Conservation (phyloP, 2,888 invertebrate species). For the Lycia hirtaria region DNA sequence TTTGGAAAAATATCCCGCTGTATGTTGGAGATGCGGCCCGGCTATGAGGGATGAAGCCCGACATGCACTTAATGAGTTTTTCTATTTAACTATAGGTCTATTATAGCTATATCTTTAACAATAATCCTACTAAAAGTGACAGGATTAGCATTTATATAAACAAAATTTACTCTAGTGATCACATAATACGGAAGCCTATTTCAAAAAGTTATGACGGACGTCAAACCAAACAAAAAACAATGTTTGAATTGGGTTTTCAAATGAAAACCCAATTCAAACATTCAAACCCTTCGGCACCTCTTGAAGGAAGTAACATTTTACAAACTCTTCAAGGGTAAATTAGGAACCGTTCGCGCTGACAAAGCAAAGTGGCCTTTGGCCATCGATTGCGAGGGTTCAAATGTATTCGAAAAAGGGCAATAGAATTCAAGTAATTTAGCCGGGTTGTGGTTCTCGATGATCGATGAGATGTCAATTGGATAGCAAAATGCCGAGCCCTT, state of each 20-base stretch:
- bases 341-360: constrained; percentile 17
- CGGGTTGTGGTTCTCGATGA: constrained; percentile 34
- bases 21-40: too few relatives aligned
- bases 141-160: too few relatives aligned
- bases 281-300: background rate
- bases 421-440: constrained; percentile 32
- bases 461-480: constrained; percentile 40
- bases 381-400: constrained; percentile 20
- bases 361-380: constrained; percentile 13
- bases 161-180: too few relatives aligned
- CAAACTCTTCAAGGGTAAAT: constrained; percentile 2
- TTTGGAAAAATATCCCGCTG: too few relatives aligned
- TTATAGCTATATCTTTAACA: too few relatives aligned
- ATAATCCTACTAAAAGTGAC: too few relatives aligned
- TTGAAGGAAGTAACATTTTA: background rate
- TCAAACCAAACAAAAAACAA: background rate
- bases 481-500: constrained; percentile 31
- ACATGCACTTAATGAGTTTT: too few relatives aligned
- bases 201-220: too few relatives aligned
- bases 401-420: constrained; percentile 27
- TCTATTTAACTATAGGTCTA: too few relatives aligned
- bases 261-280: background rate
- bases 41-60: too few relatives aligned
- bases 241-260: too few relatives aligned
- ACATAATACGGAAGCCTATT: too few relatives aligned